These are phyloP conservation scores for Actinia equina DNA, from an alignment of 64 coral and sea anemone species.

Conservation along the genomic window DNA sequence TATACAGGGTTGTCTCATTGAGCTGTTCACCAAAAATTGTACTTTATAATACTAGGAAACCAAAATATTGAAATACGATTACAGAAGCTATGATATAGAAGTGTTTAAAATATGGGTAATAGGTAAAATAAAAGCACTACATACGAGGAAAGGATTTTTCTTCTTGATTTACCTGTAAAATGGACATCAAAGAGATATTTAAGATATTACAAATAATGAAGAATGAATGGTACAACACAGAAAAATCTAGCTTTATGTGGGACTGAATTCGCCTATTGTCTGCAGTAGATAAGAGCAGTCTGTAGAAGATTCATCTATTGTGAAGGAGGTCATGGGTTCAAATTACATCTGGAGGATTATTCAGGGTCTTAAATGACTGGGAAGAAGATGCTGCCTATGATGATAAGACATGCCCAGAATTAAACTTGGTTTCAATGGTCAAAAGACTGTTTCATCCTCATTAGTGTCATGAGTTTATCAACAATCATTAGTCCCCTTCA, in stretches of 20 bases:
- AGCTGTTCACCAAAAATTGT: too few species aligned
- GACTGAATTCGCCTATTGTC: too few species aligned
- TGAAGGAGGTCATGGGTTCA: not conserved
- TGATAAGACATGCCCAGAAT: not conserved
- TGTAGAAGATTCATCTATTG: not conserved
- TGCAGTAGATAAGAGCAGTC: too few species aligned
- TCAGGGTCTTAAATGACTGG: not conserved
- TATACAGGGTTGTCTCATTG: too few species aligned
- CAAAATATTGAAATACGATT: too few species aligned
- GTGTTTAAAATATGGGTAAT: too few species aligned
- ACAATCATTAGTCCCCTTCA: too few species aligned
- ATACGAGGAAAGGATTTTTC: conserved; percentile 9
- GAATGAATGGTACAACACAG: not conserved
- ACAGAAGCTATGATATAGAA: too few species aligned
- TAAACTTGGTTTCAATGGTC: too few species aligned
- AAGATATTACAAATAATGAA: not conserved
- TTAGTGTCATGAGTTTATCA: too few species aligned
- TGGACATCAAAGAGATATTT: not conserved
- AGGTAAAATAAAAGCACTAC: not conserved
- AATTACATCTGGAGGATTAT: not conserved
- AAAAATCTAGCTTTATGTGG: not conserved
- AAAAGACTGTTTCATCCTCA: too few species aligned
- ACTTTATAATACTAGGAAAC: too few species aligned
- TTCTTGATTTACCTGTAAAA: conserved; percentile 10
- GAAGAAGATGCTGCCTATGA: not conserved